A percentile compares a stretch with the other conserved stretches of the same genome.
These are phyloP conservation scores for Antennarius maculatus DNA, from an alignment of 2,797 vertebrate genomes.

Conservation along the genomic window DNA sequence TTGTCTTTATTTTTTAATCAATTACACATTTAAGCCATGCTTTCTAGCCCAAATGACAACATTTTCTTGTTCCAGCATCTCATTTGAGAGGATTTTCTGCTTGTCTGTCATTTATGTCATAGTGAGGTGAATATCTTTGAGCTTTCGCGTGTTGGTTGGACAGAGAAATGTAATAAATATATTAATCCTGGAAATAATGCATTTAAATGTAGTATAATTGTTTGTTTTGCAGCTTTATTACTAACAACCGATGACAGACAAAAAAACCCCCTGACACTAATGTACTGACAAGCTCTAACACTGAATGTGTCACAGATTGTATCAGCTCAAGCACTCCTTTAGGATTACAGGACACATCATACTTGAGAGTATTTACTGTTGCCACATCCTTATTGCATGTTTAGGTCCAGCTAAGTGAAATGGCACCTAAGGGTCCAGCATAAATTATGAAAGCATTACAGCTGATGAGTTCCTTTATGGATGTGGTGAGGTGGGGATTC, in stretches of 20 bases:
- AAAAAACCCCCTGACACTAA: not conserved
- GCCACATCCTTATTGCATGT: slow-evolving; percentile 1
- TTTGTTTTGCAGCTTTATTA: not conserved
- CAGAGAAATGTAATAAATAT: not conserved
- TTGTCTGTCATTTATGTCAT: not conserved
- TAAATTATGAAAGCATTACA: slow-evolving; percentile 43
- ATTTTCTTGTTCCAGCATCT: not conserved
- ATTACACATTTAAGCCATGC: not conserved
- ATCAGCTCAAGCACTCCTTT: slow-evolving; percentile 5
- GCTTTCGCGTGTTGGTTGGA: not conserved
- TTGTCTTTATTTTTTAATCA: not conserved
- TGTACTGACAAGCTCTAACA: not conserved
- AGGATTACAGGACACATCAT: slow-evolving; percentile 25
- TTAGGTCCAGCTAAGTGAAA: slow-evolving; percentile 5
- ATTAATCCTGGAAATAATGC: not conserved
- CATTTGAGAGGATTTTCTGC: not conserved
- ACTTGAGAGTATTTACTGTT: not conserved
- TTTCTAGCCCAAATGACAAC: not conserved
- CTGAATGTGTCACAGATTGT: not conserved
- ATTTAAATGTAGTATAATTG: not conserved
- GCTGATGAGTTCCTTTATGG: slow-evolving; percentile 35
- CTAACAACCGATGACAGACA: not conserved
- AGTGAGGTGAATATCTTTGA: not conserved
- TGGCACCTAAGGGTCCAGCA: slow-evolving; percentile 3
- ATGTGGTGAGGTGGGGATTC: slow-evolving; percentile 24